Evolutionary conservation across 1,140 invertebrate species (phyloP).

Genomic region (Euura saliciscinereae): DNA sequence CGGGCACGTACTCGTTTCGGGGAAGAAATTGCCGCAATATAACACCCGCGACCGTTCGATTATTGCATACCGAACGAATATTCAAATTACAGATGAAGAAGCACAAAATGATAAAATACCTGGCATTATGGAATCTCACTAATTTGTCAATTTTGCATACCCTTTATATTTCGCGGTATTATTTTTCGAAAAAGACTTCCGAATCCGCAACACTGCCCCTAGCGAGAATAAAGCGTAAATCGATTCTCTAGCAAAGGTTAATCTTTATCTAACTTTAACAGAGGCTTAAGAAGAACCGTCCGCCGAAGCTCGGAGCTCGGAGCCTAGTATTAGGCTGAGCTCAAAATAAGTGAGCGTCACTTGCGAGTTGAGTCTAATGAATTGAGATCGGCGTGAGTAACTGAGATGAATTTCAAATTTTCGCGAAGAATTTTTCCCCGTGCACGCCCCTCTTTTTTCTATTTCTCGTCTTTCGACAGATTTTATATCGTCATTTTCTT

Average conservation of each 20-base stretch:
- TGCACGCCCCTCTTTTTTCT: not conserved
- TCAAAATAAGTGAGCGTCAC: not conserved
- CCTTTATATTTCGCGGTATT: not conserved
- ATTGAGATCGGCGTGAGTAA: not conserved
- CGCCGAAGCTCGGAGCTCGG: not conserved
- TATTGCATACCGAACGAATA: not conserved
- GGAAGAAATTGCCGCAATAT: not conserved
- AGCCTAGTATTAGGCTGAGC: not conserved
- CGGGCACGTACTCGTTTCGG: not conserved
- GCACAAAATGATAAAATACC: not conserved
- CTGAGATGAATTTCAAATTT: not conserved
- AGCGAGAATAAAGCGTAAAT: not conserved
- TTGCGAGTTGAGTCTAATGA: not conserved
- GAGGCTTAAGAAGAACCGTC: not conserved
- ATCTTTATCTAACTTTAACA: slow-evolving; percentile 7
- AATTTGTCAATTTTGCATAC: too few species aligned
- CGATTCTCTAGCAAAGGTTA: not conserved
- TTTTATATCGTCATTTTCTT: not conserved
- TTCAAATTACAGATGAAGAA: not conserved
- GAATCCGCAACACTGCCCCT: not conserved
- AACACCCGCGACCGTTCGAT: not conserved
- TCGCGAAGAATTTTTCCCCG: not conserved
- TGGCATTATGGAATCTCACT: too few species aligned
- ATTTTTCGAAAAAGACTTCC: not conserved
- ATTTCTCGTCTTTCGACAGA: not conserved